Conservation (phyloP, 2,888 invertebrate genomes). For the Serrognathus titanus region DNA sequence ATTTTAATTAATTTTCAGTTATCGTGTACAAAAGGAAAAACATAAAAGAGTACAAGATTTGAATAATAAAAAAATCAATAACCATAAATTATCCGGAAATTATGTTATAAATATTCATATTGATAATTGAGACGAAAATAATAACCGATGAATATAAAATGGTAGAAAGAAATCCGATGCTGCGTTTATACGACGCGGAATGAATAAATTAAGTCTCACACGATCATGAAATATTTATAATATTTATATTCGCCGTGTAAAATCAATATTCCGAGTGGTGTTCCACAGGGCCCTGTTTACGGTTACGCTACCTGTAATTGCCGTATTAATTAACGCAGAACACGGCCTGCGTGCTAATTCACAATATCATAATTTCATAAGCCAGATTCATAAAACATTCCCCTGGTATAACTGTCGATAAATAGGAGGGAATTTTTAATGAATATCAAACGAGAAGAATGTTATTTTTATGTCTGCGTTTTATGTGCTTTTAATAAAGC, state of each 20-base stretch:
- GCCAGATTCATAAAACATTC: constrained; percentile 10
- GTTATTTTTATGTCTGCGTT: background rate
- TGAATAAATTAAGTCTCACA: constrained; percentile 13
- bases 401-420: constrained; percentile 2
- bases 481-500: constrained; percentile 7
- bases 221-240: constrained; percentile 19
- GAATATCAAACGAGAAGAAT: background rate
- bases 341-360: constrained; percentile 40
- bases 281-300: constrained; percentile 32
- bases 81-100: constrained; percentile 15
- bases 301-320: constrained; percentile 34
- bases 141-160: too few relatives aligned
- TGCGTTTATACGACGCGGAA: too few relatives aligned
- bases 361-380: constrained; percentile 40
- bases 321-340: constrained; percentile 40
- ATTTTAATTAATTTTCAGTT: too few relatives aligned
- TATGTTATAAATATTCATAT: constrained; percentile 20
- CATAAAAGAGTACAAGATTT: too few relatives aligned
- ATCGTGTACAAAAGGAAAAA: too few relatives aligned
- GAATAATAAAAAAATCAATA: constrained; percentile 9
- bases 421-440: constrained; percentile 1
- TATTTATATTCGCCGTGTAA: constrained; percentile 23
- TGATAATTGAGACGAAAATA: background rate
- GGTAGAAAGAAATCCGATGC: too few relatives aligned
- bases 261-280: constrained; percentile 29